Base-by-base conservation (phyloP, 1,140 invertebrate genomes). In the Triops longicaudatus region DNA sequence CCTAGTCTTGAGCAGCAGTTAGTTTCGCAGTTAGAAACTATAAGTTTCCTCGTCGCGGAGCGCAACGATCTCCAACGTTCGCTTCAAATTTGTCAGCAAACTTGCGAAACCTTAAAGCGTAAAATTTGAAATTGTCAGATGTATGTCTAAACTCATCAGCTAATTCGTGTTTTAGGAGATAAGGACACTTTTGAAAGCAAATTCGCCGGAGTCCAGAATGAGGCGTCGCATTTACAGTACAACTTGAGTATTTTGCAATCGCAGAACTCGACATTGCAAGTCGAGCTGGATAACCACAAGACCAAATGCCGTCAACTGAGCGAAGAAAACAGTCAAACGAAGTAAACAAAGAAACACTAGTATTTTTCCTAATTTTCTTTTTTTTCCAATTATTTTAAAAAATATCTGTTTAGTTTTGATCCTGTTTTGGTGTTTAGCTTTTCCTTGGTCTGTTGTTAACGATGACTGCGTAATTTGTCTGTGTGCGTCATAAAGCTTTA, bases 191-290 rank as follows among this genome's bases (percentile, higher is more conserved):
- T 27, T 14, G 42, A 43, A 75, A 63, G 27, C 44, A 22, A 75
- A 28, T 75, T 43, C 27, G 26, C 27, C 22, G 26, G 27, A 50
- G 42, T 28, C 6, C n/a, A 75, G 41, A 75, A 63, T 27, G 42
- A 75, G 27, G 26, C 28, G 28, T 75, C 42, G n/a, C 74, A 44
- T 50, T n/a, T 26, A 42, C 22, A 73, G 26, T 73, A 73, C 37
- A 73, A 77, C n/a, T 26, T 73, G 6, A 77, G 73, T 73, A 77
- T 77, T 31, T 73, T 73, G 41, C 76, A 77, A 73, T 72, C 73
- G 73, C 63, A 73, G 37, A 12, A 63, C 50, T 63, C 50, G 50
- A 63, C 50, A 14, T 63, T 63, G 7, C 50, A 63, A 22, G 17
- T 63, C 4, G 50, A 63, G 22, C 17, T 22, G 50, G 7, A 63